Percentiles rank a stretch among this genome's conserved stretches.
These are phyloP conservation scores for Stictonetta naevosa DNA, from an alignment of 2,113 vertebrate species.

Conservation along the genomic window DNA sequence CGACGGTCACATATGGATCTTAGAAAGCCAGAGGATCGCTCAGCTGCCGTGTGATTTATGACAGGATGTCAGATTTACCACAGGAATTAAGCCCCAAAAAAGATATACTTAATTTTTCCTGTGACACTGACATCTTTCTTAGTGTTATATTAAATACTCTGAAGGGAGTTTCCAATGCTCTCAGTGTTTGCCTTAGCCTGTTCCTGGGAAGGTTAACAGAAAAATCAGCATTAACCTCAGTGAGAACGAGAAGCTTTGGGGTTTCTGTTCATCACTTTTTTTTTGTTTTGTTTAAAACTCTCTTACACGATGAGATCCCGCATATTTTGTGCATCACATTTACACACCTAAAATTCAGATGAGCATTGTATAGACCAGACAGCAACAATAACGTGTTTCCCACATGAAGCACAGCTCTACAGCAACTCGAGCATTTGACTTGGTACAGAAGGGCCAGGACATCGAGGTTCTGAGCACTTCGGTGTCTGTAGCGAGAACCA, in stretches of 20 bases:
- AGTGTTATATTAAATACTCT: not conserved
- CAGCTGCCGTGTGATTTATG: not conserved
- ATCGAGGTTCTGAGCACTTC: not conserved
- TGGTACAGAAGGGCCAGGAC: not conserved
- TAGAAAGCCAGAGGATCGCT: not conserved
- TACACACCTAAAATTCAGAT: accelerated
- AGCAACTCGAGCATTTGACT: not conserved
- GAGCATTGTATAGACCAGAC: accelerated
- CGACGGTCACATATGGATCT: accelerated
- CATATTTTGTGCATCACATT: not conserved
- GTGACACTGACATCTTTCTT: not conserved
- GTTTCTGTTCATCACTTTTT: not conserved
- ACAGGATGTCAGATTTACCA: not conserved
- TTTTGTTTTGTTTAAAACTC: not conserved
- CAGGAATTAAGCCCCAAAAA: not conserved
- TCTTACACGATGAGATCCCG: accelerated
- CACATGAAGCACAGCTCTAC: accelerated
- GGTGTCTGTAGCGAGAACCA: not conserved
- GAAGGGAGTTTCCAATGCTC: not conserved
- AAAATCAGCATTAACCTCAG: not conserved
- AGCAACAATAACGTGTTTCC: accelerated
- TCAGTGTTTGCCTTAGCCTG: not conserved
- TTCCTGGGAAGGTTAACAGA: not conserved
- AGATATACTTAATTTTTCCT: not conserved
- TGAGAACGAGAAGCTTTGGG: not conserved